phyloP scores from a whole-genome alignment of 1,140 invertebrate genomes.

The Drosophila paulistorum region DNA sequence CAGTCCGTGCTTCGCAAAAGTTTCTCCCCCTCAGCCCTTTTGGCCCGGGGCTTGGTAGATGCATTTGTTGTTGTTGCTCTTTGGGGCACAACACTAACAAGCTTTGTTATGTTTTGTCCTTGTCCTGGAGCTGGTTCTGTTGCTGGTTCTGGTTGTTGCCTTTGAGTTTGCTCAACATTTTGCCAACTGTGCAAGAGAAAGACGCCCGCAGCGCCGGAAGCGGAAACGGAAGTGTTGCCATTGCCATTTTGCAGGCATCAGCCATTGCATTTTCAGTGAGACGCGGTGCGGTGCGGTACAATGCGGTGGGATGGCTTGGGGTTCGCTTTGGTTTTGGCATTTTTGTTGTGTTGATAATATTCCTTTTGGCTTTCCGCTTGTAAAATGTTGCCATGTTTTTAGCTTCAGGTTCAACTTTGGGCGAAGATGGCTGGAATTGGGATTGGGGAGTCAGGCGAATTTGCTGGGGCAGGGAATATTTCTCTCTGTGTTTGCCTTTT shows the following conservation, averaged over 20 bases:
- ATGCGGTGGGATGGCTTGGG: not conserved
- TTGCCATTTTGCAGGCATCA: conserved; percentile 74
- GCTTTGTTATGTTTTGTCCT: conserved; percentile 70
- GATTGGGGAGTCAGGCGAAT: not conserved
- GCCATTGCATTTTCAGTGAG: conserved; percentile 61
- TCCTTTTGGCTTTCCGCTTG: conserved; percentile 72
- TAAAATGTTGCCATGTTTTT: conserved; percentile 60
- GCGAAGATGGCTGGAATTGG: not conserved
- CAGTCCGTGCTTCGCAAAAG: conserved; percentile 3
- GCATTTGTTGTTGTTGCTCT: conserved; percentile 40
- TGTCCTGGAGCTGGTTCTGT: conserved; percentile 20
- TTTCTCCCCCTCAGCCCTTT: conserved; percentile 6
- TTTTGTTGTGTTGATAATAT: conserved; percentile 66
- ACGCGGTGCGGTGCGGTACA: not conserved
- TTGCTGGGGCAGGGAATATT: not conserved
- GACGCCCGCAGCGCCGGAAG: conserved; percentile 73
- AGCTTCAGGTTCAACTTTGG: conserved; percentile 16
- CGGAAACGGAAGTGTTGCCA: conserved; percentile 80
- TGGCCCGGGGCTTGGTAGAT: conserved; percentile 1
- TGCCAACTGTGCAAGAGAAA: conserved; percentile 70
- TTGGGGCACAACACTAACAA: conserved; percentile 67
- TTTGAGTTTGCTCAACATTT: conserved; percentile 65
- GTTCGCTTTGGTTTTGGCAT: conserved; percentile 47
- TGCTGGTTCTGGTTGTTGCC: conserved; percentile 26
- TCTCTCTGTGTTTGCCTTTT: conserved; percentile 36